These are phyloP conservation scores for Podarcis muralis DNA, from an alignment of 2,113 vertebrate species.

Conservation along the genomic window DNA sequence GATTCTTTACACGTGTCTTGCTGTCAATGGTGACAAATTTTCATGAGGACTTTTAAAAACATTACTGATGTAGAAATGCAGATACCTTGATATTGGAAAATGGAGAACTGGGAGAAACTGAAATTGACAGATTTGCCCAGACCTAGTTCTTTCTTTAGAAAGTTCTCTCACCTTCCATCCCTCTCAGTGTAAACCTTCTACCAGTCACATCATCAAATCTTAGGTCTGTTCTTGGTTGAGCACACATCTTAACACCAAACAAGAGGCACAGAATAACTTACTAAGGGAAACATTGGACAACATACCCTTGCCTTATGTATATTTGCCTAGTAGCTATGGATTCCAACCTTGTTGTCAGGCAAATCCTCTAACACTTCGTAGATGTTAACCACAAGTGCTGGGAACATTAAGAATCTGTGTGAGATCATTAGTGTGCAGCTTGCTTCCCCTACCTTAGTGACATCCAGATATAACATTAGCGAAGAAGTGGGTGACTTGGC, in stretches of 20 bases:
- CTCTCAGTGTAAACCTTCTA: too few species aligned
- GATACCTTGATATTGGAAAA: too few species aligned
- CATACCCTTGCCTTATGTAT: neutral
- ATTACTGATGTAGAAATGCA: too few species aligned
- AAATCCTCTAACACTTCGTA: constrained; percentile 29
- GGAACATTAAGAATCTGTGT: constrained; percentile 15
- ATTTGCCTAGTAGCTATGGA: neutral
- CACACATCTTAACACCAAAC: neutral
- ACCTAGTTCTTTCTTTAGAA: too few species aligned
- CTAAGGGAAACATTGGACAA: neutral
- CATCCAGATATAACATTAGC: neutral
- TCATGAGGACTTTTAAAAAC: too few species aligned
- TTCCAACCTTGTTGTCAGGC: neutral
- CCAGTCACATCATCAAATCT: neutral
- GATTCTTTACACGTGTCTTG: too few species aligned
- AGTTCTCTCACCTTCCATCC: too few species aligned
- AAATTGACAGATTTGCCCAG: too few species aligned
- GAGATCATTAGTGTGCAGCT: neutral
- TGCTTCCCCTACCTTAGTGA: neutral
- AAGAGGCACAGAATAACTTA: neutral
- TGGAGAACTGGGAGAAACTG: too few species aligned
- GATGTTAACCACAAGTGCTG: constrained; percentile 42
- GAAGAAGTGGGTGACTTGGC: neutral
- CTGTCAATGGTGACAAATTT: too few species aligned
- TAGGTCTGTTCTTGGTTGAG: neutral